These are phyloP conservation scores for Cnemophilus loriae DNA, from an alignment of 2,113 vertebrate species.

Conservation along the genomic window DNA sequence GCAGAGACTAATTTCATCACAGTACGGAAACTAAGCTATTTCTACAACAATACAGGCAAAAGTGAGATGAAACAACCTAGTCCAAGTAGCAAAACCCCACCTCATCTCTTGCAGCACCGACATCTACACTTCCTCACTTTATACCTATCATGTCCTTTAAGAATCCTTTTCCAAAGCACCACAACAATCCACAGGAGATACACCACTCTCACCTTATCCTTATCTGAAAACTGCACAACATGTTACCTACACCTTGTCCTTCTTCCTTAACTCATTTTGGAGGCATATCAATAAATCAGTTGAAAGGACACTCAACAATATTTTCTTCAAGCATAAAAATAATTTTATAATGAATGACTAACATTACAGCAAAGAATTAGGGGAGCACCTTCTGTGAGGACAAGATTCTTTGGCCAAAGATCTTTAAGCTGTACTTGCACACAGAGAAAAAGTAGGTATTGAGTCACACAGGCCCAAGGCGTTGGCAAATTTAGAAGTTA, in stretches of 20 bases:
- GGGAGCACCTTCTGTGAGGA: neutral
- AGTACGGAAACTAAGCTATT: neutral
- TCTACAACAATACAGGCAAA: neutral
- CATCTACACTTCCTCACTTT: neutral
- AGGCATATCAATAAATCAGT: neutral
- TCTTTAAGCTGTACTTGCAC: neutral
- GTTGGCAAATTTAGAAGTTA: neutral
- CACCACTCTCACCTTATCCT: neutral
- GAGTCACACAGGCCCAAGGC: neutral
- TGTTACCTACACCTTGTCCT: neutral
- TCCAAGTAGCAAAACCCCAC: neutral
- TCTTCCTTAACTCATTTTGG: neutral
- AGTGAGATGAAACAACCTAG: neutral
- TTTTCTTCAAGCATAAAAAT: neutral
- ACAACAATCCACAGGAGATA: neutral
- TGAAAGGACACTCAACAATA: neutral
- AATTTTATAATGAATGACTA: neutral
- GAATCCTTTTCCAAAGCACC: neutral
- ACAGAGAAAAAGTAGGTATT: neutral
- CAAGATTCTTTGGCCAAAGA: neutral
- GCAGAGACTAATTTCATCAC: neutral
- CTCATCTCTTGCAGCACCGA: neutral
- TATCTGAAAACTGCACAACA: neutral
- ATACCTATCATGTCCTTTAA: neutral
- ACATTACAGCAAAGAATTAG: neutral